These are phyloP conservation scores for Bombylius major DNA, from an alignment of 2,888 invertebrate genomes.

Conservation along the genomic window DNA sequence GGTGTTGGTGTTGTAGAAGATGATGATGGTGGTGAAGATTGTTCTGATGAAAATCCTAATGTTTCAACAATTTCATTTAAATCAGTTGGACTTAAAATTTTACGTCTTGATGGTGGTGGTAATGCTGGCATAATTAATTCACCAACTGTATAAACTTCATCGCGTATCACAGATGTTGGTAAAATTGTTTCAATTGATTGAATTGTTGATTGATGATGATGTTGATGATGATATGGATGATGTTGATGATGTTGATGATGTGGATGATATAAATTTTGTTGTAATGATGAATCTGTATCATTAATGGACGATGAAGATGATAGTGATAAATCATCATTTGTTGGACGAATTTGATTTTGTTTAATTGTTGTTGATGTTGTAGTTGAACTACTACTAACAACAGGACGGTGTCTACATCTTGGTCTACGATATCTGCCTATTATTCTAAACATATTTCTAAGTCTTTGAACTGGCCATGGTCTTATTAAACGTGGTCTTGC, in stretches of 20 bases:
- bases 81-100: conserved; percentile 38
- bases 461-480: conserved; percentile 27
- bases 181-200: conserved; percentile 27
- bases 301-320: too few species aligned
- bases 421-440: conserved; percentile 33
- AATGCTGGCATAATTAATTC: conserved; percentile 34
- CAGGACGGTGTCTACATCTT: conserved; percentile 23
- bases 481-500: conserved; percentile 18
- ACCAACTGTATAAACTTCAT: conserved; percentile 12
- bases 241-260: not conserved
- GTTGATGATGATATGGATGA: conserved; percentile 11
- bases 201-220: conserved; percentile 4
- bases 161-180: conserved; percentile 33
- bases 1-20: conserved; percentile 12
- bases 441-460: conserved; percentile 33
- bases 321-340: conserved; percentile 5
- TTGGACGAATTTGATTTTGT: conserved; percentile 36
- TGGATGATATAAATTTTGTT: not conserved
- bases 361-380: conserved; percentile 20
- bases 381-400: not conserved
- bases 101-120: conserved; percentile 39
- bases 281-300: not conserved
- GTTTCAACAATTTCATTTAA: conserved; percentile 45
- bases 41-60: conserved; percentile 38
- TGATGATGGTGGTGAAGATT: conserved; percentile 27